Evolutionary conservation across 1,140 invertebrate genomes (phyloP).

Genomic region (Sarcophaga peregrina): DNA sequence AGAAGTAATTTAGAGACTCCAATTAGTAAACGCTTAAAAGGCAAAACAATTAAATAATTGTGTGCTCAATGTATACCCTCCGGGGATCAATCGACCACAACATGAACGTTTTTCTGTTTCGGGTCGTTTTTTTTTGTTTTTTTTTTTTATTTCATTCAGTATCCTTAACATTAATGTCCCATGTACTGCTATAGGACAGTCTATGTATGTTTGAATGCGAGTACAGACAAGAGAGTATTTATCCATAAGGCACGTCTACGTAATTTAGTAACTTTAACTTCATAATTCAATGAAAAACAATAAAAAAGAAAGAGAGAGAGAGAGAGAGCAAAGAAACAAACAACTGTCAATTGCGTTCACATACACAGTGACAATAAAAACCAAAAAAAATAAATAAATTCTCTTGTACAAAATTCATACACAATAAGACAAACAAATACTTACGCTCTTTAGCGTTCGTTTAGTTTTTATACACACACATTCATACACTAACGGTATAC

Average conservation of each 20-base stretch:
- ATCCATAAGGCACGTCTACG: slow-evolving; percentile 50
- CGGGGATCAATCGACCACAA: slow-evolving; percentile 19
- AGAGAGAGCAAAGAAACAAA: background rate
- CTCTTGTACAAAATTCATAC: background rate
- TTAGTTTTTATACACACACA: background rate
- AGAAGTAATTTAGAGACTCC: background rate
- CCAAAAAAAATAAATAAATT: background rate
- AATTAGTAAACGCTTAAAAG: background rate
- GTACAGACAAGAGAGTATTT: background rate
- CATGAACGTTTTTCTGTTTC: background rate
- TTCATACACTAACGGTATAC: background rate
- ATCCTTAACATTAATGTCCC: too few relatives aligned
- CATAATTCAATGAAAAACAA: slow-evolving; percentile 65
- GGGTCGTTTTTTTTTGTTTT: too few relatives aligned
- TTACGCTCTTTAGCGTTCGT: background rate
- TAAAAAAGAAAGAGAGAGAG: slow-evolving; percentile 47
- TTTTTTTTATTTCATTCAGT: too few relatives aligned
- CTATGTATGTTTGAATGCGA: background rate
- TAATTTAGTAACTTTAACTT: slow-evolving; percentile 61
- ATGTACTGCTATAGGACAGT: too few relatives aligned
- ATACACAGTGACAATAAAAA: background rate
- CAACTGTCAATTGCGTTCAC: background rate
- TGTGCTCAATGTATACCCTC: background rate
- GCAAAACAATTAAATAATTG: slow-evolving; percentile 11
- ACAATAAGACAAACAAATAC: background rate